Base-by-base conservation (phyloP, 2,797 vertebrate species). In the Sternotherus odoratus region DNA sequence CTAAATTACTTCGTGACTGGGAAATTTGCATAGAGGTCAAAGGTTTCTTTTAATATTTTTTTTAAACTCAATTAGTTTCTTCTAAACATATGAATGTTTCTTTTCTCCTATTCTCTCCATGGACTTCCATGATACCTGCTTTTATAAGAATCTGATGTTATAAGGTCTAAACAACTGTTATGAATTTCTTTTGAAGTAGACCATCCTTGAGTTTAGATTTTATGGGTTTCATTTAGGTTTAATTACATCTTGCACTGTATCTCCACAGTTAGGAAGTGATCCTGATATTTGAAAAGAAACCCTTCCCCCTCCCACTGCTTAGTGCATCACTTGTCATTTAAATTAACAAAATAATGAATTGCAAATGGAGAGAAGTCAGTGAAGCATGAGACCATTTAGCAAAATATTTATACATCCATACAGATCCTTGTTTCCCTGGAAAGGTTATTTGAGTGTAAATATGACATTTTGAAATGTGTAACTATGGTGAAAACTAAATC, bases 371-470 rank as follows among this genome's bases (percentile, higher is more conserved):
- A 87, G 82, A 95, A 88, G 7, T 93, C 85, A 88, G 30, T 77
- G 75, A 96, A 93, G 86, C 92, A 93, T 96, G 51, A 96, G 86
- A 88, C 51, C 53, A 79, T 96, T 97, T 95, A 96, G 39, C 78
- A 97, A 97, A 97, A 96, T 96, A 96, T 96, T 97, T 97, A 95
- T 89, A 96, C 39, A 95, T 83, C 66, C 63, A 33, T n/a, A 92
- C 12, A 91, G 83, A 96, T 91, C 92, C 90, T 95, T 95, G 60
- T 93, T 94, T 94, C 83, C 43, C 77, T 93, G 21, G 63, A 97
- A 98, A 98, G 92, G 79, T 97, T 94, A 96, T 91, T 85, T 95
- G 82, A 96, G 83, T 95, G 89, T 92, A 97, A 97, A 97, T 96
- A 92, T 92, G 90, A 95, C 95, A 97, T 97, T 98, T 95, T 97